phyloP scores from a whole-genome alignment of 2,888 invertebrate genomes.

The Prosapia bicincta region DNA sequence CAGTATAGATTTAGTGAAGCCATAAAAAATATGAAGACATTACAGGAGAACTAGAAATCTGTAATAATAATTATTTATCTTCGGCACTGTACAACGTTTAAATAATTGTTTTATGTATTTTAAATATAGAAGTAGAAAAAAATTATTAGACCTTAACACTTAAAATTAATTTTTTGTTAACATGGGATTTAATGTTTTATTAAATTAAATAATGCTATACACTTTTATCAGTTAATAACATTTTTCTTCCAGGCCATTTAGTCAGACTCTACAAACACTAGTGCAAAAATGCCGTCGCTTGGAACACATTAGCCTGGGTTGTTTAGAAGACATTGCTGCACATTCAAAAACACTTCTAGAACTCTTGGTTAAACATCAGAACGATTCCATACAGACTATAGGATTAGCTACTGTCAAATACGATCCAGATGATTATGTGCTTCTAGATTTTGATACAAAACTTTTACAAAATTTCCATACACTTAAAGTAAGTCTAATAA shows the following conservation, averaged over 20 bases:
- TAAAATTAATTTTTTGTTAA: no score
- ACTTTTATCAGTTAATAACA: background rate
- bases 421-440: conserved; percentile 63
- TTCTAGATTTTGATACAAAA: conserved; percentile 54
- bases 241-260: conserved; percentile 39
- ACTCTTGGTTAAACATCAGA: conserved; percentile 48
- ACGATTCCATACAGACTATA: conserved; percentile 57
- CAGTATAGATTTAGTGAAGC: no score
- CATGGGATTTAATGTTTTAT: no score
- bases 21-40: no score
- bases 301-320: conserved; percentile 53
- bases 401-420: conserved; percentile 71
- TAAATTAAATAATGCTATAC: background rate
- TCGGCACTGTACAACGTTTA: no score
- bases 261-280: conserved; percentile 47
- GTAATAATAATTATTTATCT: no score
- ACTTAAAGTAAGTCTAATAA: conserved; percentile 10
- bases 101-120: no score
- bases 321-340: conserved; percentile 52
- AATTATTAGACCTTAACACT: no score
- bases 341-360: conserved; percentile 48
- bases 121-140: no score
- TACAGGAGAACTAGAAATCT: no score
- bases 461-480: conserved; percentile 58
- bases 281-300: conserved; percentile 49